Percentiles rank a stretch among this genome's conserved stretches.
Evolutionary conservation across 2,888 invertebrate species (phyloP).

Genomic region (Coenonympha arcania): DNA sequence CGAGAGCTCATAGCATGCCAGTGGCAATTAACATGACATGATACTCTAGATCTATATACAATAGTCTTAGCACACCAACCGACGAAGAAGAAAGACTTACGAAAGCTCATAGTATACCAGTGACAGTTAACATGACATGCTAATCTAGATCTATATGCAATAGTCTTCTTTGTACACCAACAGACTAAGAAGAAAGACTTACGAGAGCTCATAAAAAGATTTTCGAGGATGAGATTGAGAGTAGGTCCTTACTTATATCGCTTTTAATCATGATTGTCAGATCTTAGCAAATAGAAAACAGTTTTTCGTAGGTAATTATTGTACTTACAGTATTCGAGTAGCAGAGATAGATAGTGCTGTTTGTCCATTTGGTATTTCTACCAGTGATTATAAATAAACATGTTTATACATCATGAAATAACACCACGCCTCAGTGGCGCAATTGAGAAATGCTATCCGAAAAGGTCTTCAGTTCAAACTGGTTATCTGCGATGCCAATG

Average conservation of each 20-base stretch:
- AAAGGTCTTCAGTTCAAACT: conserved; percentile 64
- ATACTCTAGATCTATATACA: not conserved
- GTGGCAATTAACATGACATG: not conserved
- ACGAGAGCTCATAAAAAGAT: no score
- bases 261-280: no score
- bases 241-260: no score
- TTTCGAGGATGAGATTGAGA: no score
- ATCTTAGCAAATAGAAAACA: no score
- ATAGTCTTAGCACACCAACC: no score
- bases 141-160: not conserved
- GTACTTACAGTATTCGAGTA: no score
- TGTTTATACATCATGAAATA: conserved; percentile 26
- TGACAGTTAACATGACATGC: not conserved
- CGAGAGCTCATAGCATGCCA: no score
- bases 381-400: not conserved
- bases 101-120: not conserved
- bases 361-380: not conserved
- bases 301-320: no score
- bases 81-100: no score
- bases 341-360: not conserved
- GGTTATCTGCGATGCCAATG: conserved; percentile 10
- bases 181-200: no score
- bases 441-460: conserved; percentile 63
- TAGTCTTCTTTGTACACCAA: no score
- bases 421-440: conserved; percentile 58